Base-by-base conservation (phyloP, 2,888 invertebrate genomes). In the Dichetophora obliterata region DNA sequence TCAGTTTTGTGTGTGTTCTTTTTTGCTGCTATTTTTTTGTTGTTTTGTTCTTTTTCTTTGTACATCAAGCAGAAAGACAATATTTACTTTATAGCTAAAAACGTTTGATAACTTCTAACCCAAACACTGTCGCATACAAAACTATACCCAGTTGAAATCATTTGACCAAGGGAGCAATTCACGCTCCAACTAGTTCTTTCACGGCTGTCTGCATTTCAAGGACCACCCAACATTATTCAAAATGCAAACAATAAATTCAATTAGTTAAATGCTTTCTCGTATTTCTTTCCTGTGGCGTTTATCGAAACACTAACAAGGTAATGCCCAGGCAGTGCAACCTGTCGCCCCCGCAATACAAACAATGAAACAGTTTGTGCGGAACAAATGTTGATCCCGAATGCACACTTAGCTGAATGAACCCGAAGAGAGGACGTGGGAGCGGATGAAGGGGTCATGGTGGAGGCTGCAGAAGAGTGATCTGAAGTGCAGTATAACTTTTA, bases 181-280 rank as follows among this genome's bases (percentile, higher is more conserved):
- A 43, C 48, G 22, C 52, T 52, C 27, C 52, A 69, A 16, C 24
- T 52, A 14, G 22, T 69, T 16, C n/a, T n/a, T 73, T 27, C 61
- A 37, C n/a, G 19, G 14, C 48, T 24, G n/a, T 61, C 34, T 65
- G 59, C 71, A n/a, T 48, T 73, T 61, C 50, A 61, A 61, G 31
- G 27, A 27, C 48, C 72, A 43, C 22, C 61, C 19, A 31, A 27
- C 54, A 52, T 66, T 52, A 65, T 52, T 52, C 74, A 22, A 31
- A 43, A 65, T 65, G 34, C 74, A 34, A 69, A 57, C 69, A 77
- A 77, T 79, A 76, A 77, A 75, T 77, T 77, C 76, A 77, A 79
- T 77, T 77, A 79, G 74, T 72, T 79, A 77, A 77, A 77, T 76
- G 77, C 54, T 68, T 61, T 72, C 72, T 59, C 9, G 27, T 4